Evolutionary conservation across 2,113 vertebrate species (phyloP).

Genomic region (Sylvilagus bachmani): DNA sequence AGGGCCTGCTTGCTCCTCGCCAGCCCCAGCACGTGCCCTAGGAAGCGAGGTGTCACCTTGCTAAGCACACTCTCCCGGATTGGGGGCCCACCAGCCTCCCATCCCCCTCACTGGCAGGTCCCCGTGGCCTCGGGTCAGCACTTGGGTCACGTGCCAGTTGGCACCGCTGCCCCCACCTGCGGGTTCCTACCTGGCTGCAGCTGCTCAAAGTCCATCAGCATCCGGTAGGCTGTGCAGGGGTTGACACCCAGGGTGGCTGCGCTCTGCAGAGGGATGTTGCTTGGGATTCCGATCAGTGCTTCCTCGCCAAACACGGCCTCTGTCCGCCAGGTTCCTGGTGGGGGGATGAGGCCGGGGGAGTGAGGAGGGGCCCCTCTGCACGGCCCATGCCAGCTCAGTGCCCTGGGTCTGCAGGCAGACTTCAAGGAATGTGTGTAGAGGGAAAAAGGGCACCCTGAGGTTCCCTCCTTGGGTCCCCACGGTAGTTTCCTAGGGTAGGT

Average conservation of each 20-base stretch:
- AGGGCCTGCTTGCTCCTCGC: not conserved
- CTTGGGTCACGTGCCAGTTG: not conserved
- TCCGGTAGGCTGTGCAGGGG: constrained; percentile 95
- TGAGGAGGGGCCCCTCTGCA: not conserved
- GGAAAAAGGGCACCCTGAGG: not conserved
- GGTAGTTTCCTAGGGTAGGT: not conserved
- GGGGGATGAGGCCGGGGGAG: not conserved
- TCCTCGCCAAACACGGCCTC: constrained; percentile 89
- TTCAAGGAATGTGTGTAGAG: not conserved
- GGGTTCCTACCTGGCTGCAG: constrained; percentile 90
- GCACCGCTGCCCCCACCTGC: accelerated
- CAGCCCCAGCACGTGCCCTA: constrained; percentile 10
- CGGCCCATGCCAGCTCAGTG: not conserved
- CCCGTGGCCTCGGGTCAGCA: not conserved
- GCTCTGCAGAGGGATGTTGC: constrained; percentile 91
- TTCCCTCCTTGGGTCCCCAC: not conserved
- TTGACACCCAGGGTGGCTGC: constrained; percentile 96
- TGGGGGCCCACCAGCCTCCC: not conserved
- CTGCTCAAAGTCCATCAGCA: constrained; percentile 95
- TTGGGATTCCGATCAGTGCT: constrained; percentile 89
- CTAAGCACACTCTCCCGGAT: not conserved
- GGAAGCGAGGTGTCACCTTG: not conserved
- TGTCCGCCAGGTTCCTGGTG: constrained; percentile 94
- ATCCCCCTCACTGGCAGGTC: not conserved
- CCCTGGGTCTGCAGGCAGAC: not conserved